Evolutionary conservation across 1,140 invertebrate species (phyloP).

Genomic region (Maconellicoccus hirsutus): DNA sequence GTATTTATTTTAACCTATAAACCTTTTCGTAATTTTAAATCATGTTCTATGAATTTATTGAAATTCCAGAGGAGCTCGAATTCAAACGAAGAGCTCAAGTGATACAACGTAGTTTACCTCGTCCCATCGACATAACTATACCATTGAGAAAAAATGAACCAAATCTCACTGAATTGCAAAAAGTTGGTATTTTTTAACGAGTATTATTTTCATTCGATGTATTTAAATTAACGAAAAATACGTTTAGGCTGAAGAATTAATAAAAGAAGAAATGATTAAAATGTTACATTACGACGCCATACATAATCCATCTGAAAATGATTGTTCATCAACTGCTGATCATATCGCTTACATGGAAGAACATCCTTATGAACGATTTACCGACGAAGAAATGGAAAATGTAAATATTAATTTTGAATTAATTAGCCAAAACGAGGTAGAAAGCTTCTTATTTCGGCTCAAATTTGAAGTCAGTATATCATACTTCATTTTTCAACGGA

Average conservation of each 20-base stretch:
- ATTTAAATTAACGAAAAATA: not conserved
- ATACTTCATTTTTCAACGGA: no score
- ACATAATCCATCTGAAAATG: conserved; percentile 40
- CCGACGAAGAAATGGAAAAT: conserved; percentile 52
- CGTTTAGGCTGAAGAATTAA: conserved; percentile 80
- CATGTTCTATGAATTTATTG: not conserved
- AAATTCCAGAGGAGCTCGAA: conserved; percentile 43
- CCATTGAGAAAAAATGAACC: conserved; percentile 62
- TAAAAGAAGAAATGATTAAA: conserved; percentile 92
- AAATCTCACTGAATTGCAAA: conserved; percentile 74
- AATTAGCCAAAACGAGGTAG: no score
- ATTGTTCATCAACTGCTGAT: conserved; percentile 41
- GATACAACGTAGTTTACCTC: conserved; percentile 77
- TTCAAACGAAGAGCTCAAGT: conserved; percentile 71
- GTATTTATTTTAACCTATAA: not conserved
- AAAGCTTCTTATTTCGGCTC: no score
- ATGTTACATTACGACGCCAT: conserved; percentile 86
- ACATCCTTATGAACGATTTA: conserved; percentile 67
- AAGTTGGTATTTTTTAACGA: conserved; percentile 35
- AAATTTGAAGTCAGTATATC: no score
- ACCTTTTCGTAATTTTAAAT: not conserved
- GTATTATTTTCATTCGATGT: not conserved
- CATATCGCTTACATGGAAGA: conserved; percentile 72
- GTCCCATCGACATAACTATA: conserved; percentile 77
- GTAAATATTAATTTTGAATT: conserved; percentile 35